Percentiles rank a stretch among this genome's conserved stretches.
Conservation (phyloP, 2,113 vertebrate genomes). For the Microcebus griseorufus region DNA sequence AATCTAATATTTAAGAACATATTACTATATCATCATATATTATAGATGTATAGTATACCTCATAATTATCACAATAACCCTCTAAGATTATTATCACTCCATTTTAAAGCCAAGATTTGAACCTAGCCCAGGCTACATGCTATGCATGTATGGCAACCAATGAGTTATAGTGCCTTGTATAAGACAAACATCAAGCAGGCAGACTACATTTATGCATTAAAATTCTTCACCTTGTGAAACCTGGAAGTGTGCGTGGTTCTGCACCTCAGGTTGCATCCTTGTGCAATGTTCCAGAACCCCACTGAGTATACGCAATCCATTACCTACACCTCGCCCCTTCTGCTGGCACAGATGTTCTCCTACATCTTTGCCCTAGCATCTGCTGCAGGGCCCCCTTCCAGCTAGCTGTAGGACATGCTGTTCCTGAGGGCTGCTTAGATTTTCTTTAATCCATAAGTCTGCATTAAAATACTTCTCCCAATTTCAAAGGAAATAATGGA, state of each 20-base stretch:
- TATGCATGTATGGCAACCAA: neutral
- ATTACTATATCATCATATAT: neutral
- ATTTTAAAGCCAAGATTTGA: neutral
- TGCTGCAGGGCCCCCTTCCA: neutral
- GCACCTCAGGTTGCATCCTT: neutral
- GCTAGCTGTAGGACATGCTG: neutral
- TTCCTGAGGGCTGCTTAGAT: neutral
- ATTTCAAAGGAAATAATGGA: neutral
- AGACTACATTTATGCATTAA: neutral
- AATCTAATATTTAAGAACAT: constrained; percentile 1
- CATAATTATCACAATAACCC: neutral
- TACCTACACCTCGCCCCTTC: neutral
- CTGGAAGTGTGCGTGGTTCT: neutral
- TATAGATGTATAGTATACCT: neutral
- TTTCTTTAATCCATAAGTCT: neutral
- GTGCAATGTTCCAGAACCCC: neutral
- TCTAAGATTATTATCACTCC: neutral
- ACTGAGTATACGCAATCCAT: neutral
- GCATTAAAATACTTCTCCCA: neutral
- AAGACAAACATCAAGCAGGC: neutral
- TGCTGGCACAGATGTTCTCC: neutral
- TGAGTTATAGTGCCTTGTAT: neutral
- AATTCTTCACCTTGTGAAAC: neutral
- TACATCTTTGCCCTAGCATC: neutral
- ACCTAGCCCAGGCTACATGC: neutral